These are phyloP conservation scores for Nestor notabilis DNA, from an alignment of 2,113 vertebrate species.

Conservation along the genomic window DNA sequence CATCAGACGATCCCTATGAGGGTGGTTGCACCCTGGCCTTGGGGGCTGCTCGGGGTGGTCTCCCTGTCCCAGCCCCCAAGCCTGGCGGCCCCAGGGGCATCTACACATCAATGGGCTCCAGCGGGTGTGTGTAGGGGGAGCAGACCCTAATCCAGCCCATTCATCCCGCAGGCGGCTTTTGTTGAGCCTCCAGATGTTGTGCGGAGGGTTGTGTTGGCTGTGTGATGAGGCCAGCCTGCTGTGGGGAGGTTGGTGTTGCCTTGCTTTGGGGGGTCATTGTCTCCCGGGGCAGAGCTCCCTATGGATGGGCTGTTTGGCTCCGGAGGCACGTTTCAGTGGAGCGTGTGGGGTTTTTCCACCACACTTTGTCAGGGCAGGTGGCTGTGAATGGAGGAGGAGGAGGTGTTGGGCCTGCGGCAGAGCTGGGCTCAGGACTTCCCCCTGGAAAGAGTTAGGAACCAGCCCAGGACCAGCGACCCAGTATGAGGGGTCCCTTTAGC, in stretches of 20 bases:
- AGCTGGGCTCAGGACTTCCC: neutral
- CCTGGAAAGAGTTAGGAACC: neutral
- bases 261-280: neutral
- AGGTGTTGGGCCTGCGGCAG: neutral
- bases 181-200: conserved; percentile 31
- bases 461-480: accelerated
- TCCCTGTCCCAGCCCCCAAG: neutral
- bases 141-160: conserved; percentile 28
- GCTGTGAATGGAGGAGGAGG: neutral
- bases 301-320: neutral
- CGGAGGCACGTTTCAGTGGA: neutral
- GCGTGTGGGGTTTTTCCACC: neutral
- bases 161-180: conserved; percentile 3
- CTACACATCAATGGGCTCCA: conserved; percentile 53
- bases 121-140: neutral
- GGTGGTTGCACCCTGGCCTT: neutral
- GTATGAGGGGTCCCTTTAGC: neutral
- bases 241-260: neutral
- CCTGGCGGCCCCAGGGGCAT: conserved; percentile 5
- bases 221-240: neutral
- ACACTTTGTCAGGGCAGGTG: neutral
- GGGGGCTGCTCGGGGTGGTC: neutral
- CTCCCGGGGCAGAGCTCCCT: neutral
- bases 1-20: neutral
- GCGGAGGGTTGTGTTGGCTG: neutral